Evolutionary conservation across 2,113 vertebrate genomes (phyloP).

Genomic region (Mobula birostris): DNA sequence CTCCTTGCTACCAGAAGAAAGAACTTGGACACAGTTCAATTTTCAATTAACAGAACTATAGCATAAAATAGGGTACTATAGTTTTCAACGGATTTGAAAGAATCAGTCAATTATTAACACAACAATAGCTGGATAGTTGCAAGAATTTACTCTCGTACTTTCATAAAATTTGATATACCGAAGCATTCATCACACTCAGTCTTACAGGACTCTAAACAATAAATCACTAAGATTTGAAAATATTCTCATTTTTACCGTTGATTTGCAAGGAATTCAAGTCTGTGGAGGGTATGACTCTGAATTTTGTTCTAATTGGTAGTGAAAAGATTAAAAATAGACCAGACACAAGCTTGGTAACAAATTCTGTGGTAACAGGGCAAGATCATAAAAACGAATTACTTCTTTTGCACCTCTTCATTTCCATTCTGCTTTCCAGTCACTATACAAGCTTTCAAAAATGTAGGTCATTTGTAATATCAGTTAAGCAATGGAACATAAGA

Average conservation of each 20-base stretch:
- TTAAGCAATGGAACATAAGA: not conserved
- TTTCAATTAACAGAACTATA: not conserved
- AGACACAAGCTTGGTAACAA: not conserved
- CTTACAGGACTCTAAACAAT: not conserved
- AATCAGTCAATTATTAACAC: not conserved
- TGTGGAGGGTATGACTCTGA: not conserved
- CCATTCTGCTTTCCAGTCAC: not conserved
- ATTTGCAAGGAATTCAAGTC: not conserved
- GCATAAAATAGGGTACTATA: not conserved
- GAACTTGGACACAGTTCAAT: not conserved
- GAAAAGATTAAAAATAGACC: not conserved
- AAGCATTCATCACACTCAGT: not conserved
- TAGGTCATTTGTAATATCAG: not conserved
- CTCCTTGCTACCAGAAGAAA: not conserved
- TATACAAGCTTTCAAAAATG: not conserved
- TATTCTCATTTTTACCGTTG: not conserved
- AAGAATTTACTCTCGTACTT: not conserved
- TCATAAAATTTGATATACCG: not conserved
- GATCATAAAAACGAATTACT: not conserved
- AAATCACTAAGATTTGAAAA: not conserved
- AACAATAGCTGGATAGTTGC: not conserved
- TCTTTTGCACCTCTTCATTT: not conserved
- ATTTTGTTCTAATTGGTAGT: not conserved
- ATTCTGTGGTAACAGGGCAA: not conserved
- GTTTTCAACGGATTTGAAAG: not conserved